Conservation (phyloP, 2,113 vertebrate species). For the Abramis brama region DNA sequence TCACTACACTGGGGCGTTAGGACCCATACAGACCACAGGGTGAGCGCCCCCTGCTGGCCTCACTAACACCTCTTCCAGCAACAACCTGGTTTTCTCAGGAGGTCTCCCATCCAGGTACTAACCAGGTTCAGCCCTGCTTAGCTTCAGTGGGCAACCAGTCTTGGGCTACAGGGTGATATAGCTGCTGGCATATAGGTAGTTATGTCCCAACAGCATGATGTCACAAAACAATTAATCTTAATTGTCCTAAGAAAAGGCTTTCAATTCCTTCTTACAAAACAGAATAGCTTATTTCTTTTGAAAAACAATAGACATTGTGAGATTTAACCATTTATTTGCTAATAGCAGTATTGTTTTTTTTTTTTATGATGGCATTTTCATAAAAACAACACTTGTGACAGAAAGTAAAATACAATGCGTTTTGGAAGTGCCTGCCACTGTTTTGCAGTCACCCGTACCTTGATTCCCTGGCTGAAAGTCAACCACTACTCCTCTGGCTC, state of each 20-base stretch:
- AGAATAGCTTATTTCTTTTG: no score
- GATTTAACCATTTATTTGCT: not conserved
- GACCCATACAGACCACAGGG: no score
- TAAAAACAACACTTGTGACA: not conserved
- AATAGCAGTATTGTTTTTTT: no score
- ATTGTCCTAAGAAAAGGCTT: not conserved
- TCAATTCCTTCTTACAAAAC: not conserved
- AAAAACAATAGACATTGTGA: not conserved
- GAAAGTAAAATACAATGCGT: not conserved
- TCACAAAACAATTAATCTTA: not conserved
- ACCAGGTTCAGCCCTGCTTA: no score
- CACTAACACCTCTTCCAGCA: no score
- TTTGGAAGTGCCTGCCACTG: not conserved
- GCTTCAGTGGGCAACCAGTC: no score
- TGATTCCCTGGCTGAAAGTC: constrained; percentile 85
- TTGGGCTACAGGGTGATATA: no score
- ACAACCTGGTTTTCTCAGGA: no score
- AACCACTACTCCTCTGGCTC: constrained; percentile 88
- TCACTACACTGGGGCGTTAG: no score
- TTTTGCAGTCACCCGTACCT: constrained; percentile 67
- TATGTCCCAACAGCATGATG: not conserved
- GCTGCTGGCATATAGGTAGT: not conserved
- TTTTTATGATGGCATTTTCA: not conserved
- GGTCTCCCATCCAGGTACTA: no score
- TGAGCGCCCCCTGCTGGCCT: no score